Base-by-base conservation (phyloP, 2,797 vertebrate genomes). In the Betta splendens region DNA sequence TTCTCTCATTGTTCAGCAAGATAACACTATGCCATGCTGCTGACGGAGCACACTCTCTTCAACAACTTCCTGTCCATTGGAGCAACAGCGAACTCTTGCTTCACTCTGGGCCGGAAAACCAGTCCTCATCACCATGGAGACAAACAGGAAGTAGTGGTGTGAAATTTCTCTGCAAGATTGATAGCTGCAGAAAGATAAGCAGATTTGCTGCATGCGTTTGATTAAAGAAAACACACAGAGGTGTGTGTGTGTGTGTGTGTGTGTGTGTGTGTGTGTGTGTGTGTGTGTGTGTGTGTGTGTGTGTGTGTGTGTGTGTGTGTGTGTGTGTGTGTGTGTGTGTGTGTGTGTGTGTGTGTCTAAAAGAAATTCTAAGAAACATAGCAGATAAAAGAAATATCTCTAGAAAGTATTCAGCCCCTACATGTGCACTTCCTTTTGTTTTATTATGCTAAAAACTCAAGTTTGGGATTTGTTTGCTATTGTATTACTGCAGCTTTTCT, bases 101-200 rank as follows among this genome's bases (percentile, higher is more conserved):
- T 83, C 68, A 78, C 73, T 66, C 66, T 70, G 33, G 54, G 79
- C 83, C 84, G 85, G 86, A 89, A 90, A 89, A 81, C 80, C 55
- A 80, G 64, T 74, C 63, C 56, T 69, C 3, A 72, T 91, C 84
- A 72, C 90, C 84, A 91, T 91, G 86, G 91, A 82, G 78, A 92
- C 87, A 76, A 87, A 89, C 90, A 92, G 92, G 92, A 93, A 92
- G 86, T 74, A 78, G 86, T 83, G 68, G 81, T 90, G 79, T 86
- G 78, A 91, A 90, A 89, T 83, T 81, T 80, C 75, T 85, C 77
- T 80, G 82, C 70, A 58, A 75, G 55, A 70, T 62, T 81, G 78
- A 77, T 77, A 69, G 62, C 63, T 82, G 73, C 65, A 77, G 57
- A 36, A 75, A 72, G 81, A 89, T 79, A 63, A 75, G 29, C 43